A percentile compares a stretch with the other conserved stretches of the same genome.
Evolutionary conservation across 2,797 vertebrate genomes (phyloP).

Genomic region (Poeciliopsis presidionis): DNA sequence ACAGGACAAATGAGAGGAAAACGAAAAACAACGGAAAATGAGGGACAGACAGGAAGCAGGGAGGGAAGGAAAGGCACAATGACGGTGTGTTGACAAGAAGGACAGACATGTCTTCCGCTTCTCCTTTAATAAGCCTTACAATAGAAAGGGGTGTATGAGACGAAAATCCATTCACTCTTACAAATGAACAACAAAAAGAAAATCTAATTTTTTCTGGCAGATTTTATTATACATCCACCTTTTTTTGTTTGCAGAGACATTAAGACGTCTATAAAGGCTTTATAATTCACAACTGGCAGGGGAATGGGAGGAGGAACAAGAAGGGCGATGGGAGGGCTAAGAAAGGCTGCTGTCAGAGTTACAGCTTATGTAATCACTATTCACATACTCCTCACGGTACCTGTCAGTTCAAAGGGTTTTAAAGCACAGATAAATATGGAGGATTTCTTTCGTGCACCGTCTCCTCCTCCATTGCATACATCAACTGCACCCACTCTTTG

Average conservation of each 20-base stretch:
- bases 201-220: constrained; percentile 11
- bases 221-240: constrained; percentile 40
- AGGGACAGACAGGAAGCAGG: constrained; percentile 27
- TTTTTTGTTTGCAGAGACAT: constrained; percentile 50
- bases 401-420: constrained; percentile 45
- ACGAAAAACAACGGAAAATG: constrained; percentile 23
- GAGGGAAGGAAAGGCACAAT: constrained; percentile 46
- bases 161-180: constrained; percentile 11
- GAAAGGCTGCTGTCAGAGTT: constrained; percentile 45
- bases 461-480: not conserved
- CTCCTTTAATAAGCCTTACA: constrained; percentile 22
- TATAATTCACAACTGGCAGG: constrained; percentile 37
- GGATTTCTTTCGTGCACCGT: constrained; percentile 15
- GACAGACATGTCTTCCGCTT: constrained; percentile 33
- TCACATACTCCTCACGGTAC: constrained; percentile 23
- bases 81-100: constrained; percentile 53
- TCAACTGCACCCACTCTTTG: constrained; percentile 21
- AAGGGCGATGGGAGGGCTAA: not conserved
- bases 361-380: constrained; percentile 19
- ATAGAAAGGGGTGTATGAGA: constrained; percentile 18
- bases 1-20: constrained; percentile 55
- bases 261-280: constrained; percentile 36
- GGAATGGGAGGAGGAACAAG: constrained; percentile 17
- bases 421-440: constrained; percentile 39
- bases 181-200: constrained; percentile 17